phyloP scores from a whole-genome alignment of 1,140 invertebrate species.

The Drosophila santomea region DNA sequence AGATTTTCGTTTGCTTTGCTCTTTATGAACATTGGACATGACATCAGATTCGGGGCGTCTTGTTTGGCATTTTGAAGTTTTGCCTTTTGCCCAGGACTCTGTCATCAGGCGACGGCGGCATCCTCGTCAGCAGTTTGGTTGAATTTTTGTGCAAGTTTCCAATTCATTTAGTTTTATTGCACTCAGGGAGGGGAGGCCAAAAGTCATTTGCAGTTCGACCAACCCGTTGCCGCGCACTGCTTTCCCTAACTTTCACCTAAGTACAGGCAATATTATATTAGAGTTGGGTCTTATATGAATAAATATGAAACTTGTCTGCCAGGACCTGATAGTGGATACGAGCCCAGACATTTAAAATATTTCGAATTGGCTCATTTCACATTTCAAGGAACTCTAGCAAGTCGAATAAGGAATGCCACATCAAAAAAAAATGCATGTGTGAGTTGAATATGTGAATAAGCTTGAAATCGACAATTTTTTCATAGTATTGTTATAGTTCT shows the following conservation, averaged over 20 bases:
- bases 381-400: too few relatives aligned
- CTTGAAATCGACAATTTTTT: too few relatives aligned
- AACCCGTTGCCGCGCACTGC: constrained; percentile 54
- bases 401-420: too few relatives aligned
- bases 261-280: constrained; percentile 25
- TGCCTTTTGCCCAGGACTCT: constrained; percentile 14
- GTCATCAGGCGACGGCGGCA: constrained; percentile 41
- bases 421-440: too few relatives aligned
- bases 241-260: constrained; percentile 29
- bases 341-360: background rate
- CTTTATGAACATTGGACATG: constrained; percentile 63
- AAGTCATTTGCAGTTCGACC: constrained; percentile 78
- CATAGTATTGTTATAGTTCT: too few relatives aligned
- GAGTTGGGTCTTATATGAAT: constrained; percentile 16
- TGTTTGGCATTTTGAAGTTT: constrained; percentile 47
- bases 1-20: constrained; percentile 56
- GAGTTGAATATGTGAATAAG: too few relatives aligned
- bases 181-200: constrained; percentile 29
- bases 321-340: constrained; percentile 11
- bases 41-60: constrained; percentile 63
- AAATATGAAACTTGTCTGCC: constrained; percentile 19
- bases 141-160: constrained; percentile 76
- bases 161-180: constrained; percentile 82
- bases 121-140: constrained; percentile 59
- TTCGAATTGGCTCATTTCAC: background rate